These are phyloP conservation scores for Ctenopoma kingsleyae DNA, from an alignment of 2,797 vertebrate species.

Conservation along the genomic window DNA sequence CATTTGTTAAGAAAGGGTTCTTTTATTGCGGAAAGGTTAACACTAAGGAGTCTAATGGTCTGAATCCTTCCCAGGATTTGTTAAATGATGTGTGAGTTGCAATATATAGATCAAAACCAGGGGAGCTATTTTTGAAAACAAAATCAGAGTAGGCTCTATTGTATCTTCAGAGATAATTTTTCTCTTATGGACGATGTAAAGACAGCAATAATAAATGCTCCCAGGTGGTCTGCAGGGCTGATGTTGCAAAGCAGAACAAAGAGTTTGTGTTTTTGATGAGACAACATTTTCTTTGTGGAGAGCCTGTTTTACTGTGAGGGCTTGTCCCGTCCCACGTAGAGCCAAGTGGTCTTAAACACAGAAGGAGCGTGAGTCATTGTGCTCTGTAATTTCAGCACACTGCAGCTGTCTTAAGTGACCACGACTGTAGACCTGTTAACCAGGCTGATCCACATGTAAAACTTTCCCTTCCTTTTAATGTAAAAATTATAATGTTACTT, in stretches of 20 bases:
- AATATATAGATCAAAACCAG: constrained; percentile 40
- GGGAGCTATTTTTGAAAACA: constrained; percentile 29
- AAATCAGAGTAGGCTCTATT: constrained; percentile 22
- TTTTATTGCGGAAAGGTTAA: constrained; percentile 22
- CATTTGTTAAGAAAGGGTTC: constrained; percentile 18
- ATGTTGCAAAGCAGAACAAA: constrained; percentile 63
- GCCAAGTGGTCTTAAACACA: constrained; percentile 70
- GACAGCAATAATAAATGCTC: constrained; percentile 52
- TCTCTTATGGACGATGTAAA: constrained; percentile 13
- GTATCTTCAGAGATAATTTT: not conserved
- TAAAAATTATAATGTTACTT: constrained; percentile 82
- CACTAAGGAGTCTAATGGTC: constrained; percentile 28
- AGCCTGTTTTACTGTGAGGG: constrained; percentile 59
- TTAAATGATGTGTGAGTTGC: constrained; percentile 36
- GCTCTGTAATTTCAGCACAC: constrained; percentile 80
- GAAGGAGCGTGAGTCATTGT: constrained; percentile 71
- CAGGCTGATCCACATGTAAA: constrained; percentile 80
- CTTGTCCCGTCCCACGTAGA: constrained; percentile 37
- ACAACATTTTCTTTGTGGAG: constrained; percentile 65
- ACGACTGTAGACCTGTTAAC: constrained; percentile 80
- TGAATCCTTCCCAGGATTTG: constrained; percentile 32
- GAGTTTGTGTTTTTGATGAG: constrained; percentile 69
- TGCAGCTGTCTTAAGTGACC: constrained; percentile 80
- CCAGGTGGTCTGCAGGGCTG: constrained; percentile 58
- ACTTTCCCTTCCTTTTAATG: constrained; percentile 77